Evolutionary conservation across 2,797 vertebrate genomes (phyloP).

Genomic region (Onychomys torridus): DNA sequence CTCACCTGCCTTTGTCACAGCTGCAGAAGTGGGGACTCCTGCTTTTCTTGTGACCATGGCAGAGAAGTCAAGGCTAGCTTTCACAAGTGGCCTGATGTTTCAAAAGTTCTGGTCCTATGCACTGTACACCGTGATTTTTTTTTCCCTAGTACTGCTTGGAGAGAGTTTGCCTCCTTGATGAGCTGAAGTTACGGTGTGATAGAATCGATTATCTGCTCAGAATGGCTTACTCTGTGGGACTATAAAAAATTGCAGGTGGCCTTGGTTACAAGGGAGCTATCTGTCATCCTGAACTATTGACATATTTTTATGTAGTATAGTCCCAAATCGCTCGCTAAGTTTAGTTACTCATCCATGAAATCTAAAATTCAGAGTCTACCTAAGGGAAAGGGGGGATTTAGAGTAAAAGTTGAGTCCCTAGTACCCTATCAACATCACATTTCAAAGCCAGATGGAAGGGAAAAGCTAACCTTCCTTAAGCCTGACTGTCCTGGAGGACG

Average conservation of each 20-base stretch:
- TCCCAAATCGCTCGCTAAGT: conserved; percentile 73
- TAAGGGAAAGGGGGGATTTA: conserved; percentile 64
- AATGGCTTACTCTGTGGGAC: conserved; percentile 72
- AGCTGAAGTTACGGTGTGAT: conserved; percentile 67
- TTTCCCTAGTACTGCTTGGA: conserved; percentile 51
- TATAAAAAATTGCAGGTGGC: conserved; percentile 83
- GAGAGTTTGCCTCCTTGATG: conserved; percentile 48
- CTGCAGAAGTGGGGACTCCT: not conserved
- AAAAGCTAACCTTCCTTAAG: not conserved
- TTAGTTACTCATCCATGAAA: conserved; percentile 81
- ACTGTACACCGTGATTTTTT: conserved; percentile 52
- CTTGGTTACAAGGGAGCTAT: conserved; percentile 76
- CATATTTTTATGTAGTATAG: conserved; percentile 73
- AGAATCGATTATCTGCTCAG: conserved; percentile 81
- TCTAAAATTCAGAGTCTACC: conserved; percentile 70
- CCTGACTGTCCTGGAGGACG: not conserved
- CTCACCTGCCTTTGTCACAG: not conserved
- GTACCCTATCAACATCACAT: not conserved
- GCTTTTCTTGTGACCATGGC: not conserved
- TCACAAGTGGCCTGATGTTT: conserved; percentile 18
- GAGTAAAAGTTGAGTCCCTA: not conserved
- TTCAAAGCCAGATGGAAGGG: conserved; percentile 39
- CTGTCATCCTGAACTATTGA: conserved; percentile 82
- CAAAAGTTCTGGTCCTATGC: conserved; percentile 70
- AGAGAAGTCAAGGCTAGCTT: not conserved